Evolutionary conservation across 2,797 vertebrate genomes (phyloP).

Genomic region (Gorsachius magnificus): DNA sequence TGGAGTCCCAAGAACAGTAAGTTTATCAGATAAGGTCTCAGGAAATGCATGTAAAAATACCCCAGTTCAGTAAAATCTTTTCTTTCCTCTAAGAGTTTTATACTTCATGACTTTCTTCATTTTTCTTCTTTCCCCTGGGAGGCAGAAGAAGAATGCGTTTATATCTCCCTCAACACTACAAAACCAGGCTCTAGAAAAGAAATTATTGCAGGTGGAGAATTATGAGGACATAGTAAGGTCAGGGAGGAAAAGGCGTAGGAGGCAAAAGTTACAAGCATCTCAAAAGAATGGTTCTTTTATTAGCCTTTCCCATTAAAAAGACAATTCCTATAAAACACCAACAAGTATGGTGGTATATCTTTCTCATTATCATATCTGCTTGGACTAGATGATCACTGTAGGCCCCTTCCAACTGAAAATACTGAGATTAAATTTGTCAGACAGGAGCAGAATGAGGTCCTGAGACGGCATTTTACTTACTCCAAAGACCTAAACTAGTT

Average conservation of each 20-base stretch:
- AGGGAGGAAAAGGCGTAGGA: neutral
- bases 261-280: neutral
- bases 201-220: neutral
- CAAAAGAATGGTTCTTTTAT: neutral
- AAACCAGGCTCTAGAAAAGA: neutral
- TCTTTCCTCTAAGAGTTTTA: neutral
- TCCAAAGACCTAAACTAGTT: neutral
- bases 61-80: neutral
- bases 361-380: neutral
- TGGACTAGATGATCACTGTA: neutral
- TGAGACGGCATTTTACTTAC: neutral
- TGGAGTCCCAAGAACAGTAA: slow-evolving; percentile 17
- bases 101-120: neutral
- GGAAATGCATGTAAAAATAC: neutral
- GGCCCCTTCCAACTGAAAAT: neutral
- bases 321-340: neutral
- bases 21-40: neutral
- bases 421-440: neutral
- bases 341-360: neutral
- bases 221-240: neutral
- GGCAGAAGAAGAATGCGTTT: neutral
- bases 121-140: neutral
- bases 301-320: neutral
- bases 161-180: neutral
- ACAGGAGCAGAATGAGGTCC: neutral